Base-by-base conservation (phyloP, 2,113 vertebrate species). In the Cebidichthys violaceus region DNA sequence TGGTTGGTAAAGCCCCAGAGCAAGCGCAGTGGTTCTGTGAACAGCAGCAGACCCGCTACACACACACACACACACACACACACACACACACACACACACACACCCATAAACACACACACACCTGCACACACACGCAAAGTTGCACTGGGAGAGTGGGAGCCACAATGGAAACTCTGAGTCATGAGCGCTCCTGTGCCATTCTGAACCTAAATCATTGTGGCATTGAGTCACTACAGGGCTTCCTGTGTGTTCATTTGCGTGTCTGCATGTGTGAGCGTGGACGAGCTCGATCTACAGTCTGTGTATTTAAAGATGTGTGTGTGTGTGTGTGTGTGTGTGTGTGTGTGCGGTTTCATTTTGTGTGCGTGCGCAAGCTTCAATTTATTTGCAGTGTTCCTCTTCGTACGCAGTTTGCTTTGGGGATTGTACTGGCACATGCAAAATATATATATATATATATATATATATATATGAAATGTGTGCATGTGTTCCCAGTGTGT, bases 141-240 rank as follows among this genome's bases (percentile, higher is more conserved):
- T 78, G 66, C 89, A 82, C 65, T 77, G 69, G 88, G 81, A 91
- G 86, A 90, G 89, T 88, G 64, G 78, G 90, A 91, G 89, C 89
- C 87, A 89, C 92, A 94, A 79, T 95, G 94, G 94, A 94, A 94
- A 95, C 81, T 93, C 79, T 94, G 93, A 94, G 90, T 94, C 90
- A 94, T 83, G 77, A 88, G 90, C 80, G 70, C 90, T 90, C 90
- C 68, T 81, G 90, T 91, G 86, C 90, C 90, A 87, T 89, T 92
- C 87, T 92, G 87, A 94, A 91, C 92, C 87, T 92, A 94, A 94
- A 94, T 93, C 87, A 91, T 84, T 91, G 91, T 91, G 92, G 91
- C 92, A 85, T 70, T 94, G 93, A 94, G 92, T 95, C 94, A 94
- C 88, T 87, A 75, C 92, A 86, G 86, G 61, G 87, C 82, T 94